phyloP scores from a whole-genome alignment of 2,888 invertebrate genomes.

The Hydropsyche betteni region DNA sequence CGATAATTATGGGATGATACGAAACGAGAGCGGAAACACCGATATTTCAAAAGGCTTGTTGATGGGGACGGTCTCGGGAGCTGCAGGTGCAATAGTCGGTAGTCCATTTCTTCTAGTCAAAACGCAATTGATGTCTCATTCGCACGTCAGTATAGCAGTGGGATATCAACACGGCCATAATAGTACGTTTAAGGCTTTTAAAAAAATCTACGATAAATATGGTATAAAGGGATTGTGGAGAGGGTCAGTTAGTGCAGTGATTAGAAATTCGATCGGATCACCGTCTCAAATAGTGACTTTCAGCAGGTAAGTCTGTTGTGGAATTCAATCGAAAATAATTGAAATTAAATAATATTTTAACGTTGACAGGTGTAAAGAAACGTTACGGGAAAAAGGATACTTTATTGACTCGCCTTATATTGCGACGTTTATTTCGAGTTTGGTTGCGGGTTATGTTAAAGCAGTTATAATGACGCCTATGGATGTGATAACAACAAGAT shows the following conservation, averaged over 20 bases:
- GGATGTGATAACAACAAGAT: constrained; percentile 86
- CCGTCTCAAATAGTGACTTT: constrained; percentile 85
- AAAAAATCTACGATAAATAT: constrained; percentile 66
- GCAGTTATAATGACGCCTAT: constrained; percentile 85
- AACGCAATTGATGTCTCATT: constrained; percentile 85
- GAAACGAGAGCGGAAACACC: constrained; percentile 72
- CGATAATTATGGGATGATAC: constrained; percentile 70
- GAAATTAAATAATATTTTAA: neutral
- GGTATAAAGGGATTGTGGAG: constrained; percentile 73
- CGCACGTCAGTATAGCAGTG: constrained; percentile 81
- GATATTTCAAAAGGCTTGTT: constrained; percentile 73
- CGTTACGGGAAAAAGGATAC: constrained; percentile 61
- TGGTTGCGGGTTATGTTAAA: constrained; percentile 81
- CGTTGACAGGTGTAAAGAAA: constrained; percentile 60
- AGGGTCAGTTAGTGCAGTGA: constrained; percentile 78
- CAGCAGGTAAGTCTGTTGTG: constrained; percentile 63
- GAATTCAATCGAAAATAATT: neutral
- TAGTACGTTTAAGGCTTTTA: constrained; percentile 73
- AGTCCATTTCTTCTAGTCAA: constrained; percentile 92
- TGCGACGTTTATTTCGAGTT: constrained; percentile 78
- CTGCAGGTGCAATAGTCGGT: constrained; percentile 78
- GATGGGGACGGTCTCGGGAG: constrained; percentile 81
- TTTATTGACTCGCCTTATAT: constrained; percentile 70
- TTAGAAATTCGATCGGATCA: constrained; percentile 83
- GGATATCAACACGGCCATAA: constrained; percentile 85